Evolutionary conservation across 1,140 invertebrate species (phyloP), one percentile per base, ranked within the genome.

Genomic region (Orius laevigatus): DNA sequence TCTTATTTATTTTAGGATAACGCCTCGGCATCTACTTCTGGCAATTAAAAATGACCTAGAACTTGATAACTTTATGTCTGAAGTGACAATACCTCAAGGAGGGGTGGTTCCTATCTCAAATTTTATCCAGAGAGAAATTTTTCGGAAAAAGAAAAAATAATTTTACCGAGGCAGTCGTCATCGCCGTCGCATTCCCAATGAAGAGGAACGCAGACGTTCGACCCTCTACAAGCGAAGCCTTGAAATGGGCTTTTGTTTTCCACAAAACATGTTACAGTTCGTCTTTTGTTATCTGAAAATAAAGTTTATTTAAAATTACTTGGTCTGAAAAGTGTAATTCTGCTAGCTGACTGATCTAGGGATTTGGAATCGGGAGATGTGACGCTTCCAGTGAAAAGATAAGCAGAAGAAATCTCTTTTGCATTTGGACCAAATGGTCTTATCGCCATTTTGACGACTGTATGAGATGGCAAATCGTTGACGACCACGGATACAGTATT

Each of bases 181-280:
- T 59, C 51, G 2, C 51, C 50, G 39, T 59, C 58, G 41, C 58
- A 59, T 42, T 53, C 34, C 58, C 58, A 59, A 9, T 55, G 46
- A 3, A 51, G 46, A 34, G 54, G 54, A 35, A 53, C 35, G 45
- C 55, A 56, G 1, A 49, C 39, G 20, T 54, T 41, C 2, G 48
- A 50, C 12, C 51, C 52, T 12, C 35, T 38, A 48, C 58, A 59
- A 1, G 57, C 49, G 41, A 53, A 58, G 45, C 58, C 58, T 25
- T 49, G 38, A 31, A 52, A 52, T 20, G 51, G 51, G 10, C 36
- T 33, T 38, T 48, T 52, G 20, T 52, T 46, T 32, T 48, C 25
- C n/a, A 52, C 51, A 39, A 32, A 48, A 31, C 51, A 52, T 41
- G 46, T 47, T n/a, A 52, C 51, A 32, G 46, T 52, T 19, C 20